These are phyloP conservation scores for Campoplex nolae DNA, from an alignment of 2,888 invertebrate genomes.

Conservation along the genomic window DNA sequence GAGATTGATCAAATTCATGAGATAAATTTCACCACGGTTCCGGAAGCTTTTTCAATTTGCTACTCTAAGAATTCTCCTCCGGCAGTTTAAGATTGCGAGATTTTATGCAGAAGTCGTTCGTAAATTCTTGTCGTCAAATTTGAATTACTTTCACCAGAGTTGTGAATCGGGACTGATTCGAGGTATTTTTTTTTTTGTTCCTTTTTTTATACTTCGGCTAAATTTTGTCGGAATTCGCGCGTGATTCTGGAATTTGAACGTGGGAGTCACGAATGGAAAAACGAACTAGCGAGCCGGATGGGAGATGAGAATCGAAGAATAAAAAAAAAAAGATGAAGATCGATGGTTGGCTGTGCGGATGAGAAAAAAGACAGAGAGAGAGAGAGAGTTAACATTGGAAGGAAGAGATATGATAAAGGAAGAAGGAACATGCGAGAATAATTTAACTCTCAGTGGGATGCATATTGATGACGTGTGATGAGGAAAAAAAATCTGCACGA, in stretches of 20 bases:
- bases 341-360: conserved; percentile 12
- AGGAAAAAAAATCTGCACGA: conserved; percentile 73
- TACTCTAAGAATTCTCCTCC: neutral
- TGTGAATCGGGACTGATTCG: conserved; percentile 58
- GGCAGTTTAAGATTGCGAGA: neutral
- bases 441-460: conserved; percentile 72
- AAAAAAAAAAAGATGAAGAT: conserved; percentile 15
- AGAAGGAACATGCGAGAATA: conserved; percentile 71
- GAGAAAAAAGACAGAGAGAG: conserved; percentile 15
- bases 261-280: conserved; percentile 42
- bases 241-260: conserved; percentile 38
- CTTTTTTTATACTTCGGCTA: neutral
- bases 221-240: conserved; percentile 30
- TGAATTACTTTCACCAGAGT: conserved; percentile 7
- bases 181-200: conserved; percentile 1
- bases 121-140: conserved; percentile 43
- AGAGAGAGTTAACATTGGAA: conserved; percentile 24
- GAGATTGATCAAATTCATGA: neutral
- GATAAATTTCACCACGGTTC: neutral
- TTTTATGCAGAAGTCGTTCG: conserved; percentile 20
- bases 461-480: conserved; percentile 76
- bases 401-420: conserved; percentile 24
- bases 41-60: conserved; percentile 1
- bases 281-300: conserved; percentile 51
- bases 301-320: conserved; percentile 39